Conservation (phyloP, 2,113 vertebrate genomes). For the Etia nguti region DNA sequence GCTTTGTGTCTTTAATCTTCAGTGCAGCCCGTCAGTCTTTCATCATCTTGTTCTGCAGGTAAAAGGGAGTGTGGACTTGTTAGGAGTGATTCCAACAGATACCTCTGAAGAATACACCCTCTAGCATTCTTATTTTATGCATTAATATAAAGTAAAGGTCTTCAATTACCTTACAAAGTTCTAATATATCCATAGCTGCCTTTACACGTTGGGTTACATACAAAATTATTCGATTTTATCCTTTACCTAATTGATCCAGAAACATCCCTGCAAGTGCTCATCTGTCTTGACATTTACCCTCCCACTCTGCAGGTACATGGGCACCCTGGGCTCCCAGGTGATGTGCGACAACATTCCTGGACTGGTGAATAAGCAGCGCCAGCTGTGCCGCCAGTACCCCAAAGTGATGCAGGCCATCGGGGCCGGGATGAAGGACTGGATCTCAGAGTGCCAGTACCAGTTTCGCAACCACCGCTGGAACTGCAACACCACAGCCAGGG, state of each 20-base stretch:
- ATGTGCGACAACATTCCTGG: conserved; percentile 97
- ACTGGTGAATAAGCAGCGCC: conserved; percentile 88
- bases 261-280: not conserved
- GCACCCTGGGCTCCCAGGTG: conserved; percentile 85
- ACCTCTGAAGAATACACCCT: not conserved
- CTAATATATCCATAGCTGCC: not conserved
- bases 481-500: conserved; percentile 84
- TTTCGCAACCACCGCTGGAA: conserved; percentile 95
- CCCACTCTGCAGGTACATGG: conserved; percentile 74
- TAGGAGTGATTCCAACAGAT: not conserved
- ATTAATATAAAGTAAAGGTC: not conserved
- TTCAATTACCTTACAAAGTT: not conserved
- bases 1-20: not conserved
- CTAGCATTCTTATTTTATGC: not conserved
- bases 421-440: conserved; percentile 86
- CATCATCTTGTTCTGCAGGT: not conserved
- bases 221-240: not conserved
- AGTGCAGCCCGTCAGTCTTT: not conserved
- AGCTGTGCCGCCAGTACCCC: conserved; percentile 89
- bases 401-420: conserved; percentile 87
- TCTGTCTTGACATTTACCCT: not conserved
- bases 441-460: conserved; percentile 91
- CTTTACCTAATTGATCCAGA: not conserved
- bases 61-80: not conserved
- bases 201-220: not conserved